Conservation (phyloP, 1,140 invertebrate species). For the Brachionus angularis region DNA sequence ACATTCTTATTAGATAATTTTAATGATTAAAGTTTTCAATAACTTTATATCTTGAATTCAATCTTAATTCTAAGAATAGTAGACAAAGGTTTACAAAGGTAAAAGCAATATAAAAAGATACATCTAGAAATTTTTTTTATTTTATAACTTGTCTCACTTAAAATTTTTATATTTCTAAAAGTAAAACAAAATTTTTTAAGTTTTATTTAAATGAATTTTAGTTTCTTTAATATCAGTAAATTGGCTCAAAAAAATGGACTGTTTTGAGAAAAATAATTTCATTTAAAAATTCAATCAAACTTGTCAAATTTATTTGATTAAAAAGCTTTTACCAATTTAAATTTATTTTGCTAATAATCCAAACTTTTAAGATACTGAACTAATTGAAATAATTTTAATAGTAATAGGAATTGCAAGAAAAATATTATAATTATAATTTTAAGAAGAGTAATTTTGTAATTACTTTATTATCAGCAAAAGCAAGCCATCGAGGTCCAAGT, state of each 20-base stretch:
- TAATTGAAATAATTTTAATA: conserved; percentile 14
- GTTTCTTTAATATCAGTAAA: too few species aligned
- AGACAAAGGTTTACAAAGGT: too few species aligned
- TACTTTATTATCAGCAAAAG: conserved; percentile 72
- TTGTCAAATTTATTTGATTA: background rate
- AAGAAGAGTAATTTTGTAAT: conserved; percentile 44
- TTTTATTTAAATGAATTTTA: too few species aligned
- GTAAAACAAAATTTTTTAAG: too few species aligned
- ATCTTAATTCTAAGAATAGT: too few species aligned
- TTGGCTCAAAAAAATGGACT: too few species aligned
- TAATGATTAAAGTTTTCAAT: background rate
- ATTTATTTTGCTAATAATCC: background rate
- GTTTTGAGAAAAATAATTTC: background rate
- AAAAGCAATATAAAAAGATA: too few species aligned
- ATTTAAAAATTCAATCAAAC: background rate
- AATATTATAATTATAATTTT: conserved; percentile 42
- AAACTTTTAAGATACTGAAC: background rate
- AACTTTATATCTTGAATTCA: background rate
- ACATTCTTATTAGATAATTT: background rate
- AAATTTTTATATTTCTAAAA: too few species aligned
- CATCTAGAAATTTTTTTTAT: too few species aligned
- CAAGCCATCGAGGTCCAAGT: conserved; percentile 68
- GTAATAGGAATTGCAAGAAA: too few species aligned
- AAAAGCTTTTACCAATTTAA: background rate
- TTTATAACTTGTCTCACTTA: too few species aligned